Percentiles rank a stretch among this genome's conserved stretches.
Evolutionary conservation across 1,140 invertebrate genomes (phyloP).

Genomic region (Brachionus angularis): DNA sequence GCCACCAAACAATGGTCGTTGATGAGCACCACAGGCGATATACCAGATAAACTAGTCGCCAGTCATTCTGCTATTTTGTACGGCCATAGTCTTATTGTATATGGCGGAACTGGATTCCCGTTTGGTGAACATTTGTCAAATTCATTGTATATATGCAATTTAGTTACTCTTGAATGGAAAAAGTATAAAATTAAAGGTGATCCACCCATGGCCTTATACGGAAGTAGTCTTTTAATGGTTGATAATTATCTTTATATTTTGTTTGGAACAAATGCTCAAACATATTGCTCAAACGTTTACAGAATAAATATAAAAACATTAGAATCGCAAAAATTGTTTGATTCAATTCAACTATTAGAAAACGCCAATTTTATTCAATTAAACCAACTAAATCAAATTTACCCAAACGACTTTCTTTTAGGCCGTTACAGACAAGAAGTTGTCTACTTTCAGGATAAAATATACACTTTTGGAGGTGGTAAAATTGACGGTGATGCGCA

Average conservation of each 20-base stretch:
- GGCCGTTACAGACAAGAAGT: conserved; percentile 35
- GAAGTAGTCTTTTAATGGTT: conserved; percentile 23
- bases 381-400: neutral
- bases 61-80: conserved; percentile 31
- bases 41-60: conserved; percentile 16
- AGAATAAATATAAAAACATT: conserved; percentile 22
- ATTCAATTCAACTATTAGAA: conserved; percentile 19
- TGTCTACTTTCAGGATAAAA: conserved; percentile 4
- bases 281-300: conserved; percentile 43
- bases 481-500: conserved; percentile 24
- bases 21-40: conserved; percentile 13
- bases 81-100: neutral
- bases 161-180: conserved; percentile 39
- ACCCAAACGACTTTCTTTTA: conserved; percentile 15
- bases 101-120: conserved; percentile 38
- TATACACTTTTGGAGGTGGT: conserved; percentile 42
- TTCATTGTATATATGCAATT: conserved; percentile 35
- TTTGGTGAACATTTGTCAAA: conserved; percentile 34
- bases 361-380: neutral
- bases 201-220: neutral
- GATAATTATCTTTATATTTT: conserved; percentile 34
- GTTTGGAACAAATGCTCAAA: conserved; percentile 27
- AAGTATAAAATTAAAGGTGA: neutral
- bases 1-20: conserved; percentile 3
- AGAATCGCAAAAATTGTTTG: conserved; percentile 8